Evolutionary conservation across 2,113 vertebrate genomes (phyloP).

Genomic region (Azemiops feae): DNA sequence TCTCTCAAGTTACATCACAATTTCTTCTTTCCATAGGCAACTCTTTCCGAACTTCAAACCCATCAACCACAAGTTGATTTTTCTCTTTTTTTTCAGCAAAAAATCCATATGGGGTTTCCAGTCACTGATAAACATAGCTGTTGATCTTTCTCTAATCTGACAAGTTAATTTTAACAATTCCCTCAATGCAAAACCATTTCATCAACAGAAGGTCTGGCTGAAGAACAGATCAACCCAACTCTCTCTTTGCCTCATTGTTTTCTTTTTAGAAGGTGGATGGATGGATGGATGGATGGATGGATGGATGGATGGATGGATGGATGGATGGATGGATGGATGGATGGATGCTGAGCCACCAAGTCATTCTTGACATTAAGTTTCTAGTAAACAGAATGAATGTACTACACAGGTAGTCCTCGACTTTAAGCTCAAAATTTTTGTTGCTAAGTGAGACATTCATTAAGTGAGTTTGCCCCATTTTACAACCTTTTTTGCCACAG

Average conservation of each 20-base stretch:
- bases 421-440: too few species aligned
- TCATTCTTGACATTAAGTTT: not conserved
- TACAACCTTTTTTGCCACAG: too few species aligned
- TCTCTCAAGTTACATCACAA: not conserved
- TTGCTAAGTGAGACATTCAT: too few species aligned
- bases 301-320: too few species aligned
- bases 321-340: too few species aligned
- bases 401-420: too few species aligned
- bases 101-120: not conserved
- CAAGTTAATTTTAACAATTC: not conserved
- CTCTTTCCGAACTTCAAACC: not conserved
- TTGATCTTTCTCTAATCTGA: not conserved
- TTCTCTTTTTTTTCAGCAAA: not conserved
- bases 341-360: not conserved
- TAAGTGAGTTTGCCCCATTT: too few species aligned
- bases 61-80: not conserved
- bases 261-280: not conserved
- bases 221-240: not conserved
- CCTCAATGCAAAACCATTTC: not conserved
- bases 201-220: not conserved
- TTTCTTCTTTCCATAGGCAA: not conserved
- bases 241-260: not conserved
- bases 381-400: not conserved
- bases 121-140: not conserved
- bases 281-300: too few species aligned